Evolutionary conservation across 2,888 invertebrate species (phyloP).

Genomic region (Dendrolimus houi): DNA sequence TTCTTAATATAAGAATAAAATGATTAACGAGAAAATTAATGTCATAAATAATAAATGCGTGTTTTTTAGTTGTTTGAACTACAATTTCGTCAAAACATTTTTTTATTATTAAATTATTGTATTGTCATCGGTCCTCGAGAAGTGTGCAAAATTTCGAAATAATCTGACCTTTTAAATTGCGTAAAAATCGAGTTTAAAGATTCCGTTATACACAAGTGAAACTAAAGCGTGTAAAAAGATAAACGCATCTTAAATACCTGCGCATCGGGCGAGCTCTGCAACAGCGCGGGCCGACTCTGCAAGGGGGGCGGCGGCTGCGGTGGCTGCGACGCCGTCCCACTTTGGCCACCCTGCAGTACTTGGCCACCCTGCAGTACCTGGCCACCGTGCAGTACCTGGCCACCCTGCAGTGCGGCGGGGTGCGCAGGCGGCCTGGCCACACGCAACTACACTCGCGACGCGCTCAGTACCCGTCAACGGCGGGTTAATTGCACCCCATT

Average conservation of each 20-base stretch:
- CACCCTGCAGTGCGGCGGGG: slow-evolving; percentile 20
- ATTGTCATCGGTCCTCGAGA: too few relatives aligned
- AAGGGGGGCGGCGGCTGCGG: slow-evolving; percentile 13
- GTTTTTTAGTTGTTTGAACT: too few relatives aligned
- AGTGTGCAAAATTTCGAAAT: too few relatives aligned
- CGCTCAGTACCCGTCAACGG: slow-evolving; percentile 42
- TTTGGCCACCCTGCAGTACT: background rate
- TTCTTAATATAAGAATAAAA: too few relatives aligned
- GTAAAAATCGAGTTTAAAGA: too few relatives aligned
- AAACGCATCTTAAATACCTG: slow-evolving; percentile 10
- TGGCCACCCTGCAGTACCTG: slow-evolving; percentile 5
- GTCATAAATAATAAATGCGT: too few relatives aligned
- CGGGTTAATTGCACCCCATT: slow-evolving; percentile 33
- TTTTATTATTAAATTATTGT: too few relatives aligned
- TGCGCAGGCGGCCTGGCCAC: slow-evolving; percentile 39
- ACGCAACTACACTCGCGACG: slow-evolving; percentile 51
- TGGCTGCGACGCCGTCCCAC: slow-evolving; percentile 10
- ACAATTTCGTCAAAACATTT: too few relatives aligned
- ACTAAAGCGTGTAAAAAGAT: too few relatives aligned
- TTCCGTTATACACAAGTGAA: too few relatives aligned
- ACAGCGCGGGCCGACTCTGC: slow-evolving; percentile 21
- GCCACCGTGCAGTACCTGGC: slow-evolving; percentile 63
- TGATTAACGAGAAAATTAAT: too few relatives aligned
- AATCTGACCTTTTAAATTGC: too few relatives aligned
- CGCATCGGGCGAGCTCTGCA: slow-evolving; percentile 14